Evolutionary conservation across 2,797 vertebrate species (phyloP).

Genomic region (Falco peregrinus): DNA sequence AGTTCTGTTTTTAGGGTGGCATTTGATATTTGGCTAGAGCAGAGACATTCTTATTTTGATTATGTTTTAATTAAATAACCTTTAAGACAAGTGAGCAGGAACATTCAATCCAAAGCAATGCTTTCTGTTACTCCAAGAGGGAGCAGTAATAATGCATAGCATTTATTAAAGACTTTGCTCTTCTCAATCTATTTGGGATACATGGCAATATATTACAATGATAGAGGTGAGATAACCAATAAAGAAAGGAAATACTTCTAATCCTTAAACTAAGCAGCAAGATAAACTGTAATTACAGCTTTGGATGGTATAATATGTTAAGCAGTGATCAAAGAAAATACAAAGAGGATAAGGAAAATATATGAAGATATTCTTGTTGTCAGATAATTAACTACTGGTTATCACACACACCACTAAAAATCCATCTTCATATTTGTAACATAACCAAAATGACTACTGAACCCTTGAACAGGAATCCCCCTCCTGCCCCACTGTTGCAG

Average conservation of each 20-base stretch:
- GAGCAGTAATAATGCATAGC: not conserved
- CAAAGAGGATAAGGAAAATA: not conserved
- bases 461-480: not conserved
- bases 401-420: not conserved
- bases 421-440: not conserved
- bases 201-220: not conserved
- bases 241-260: not conserved
- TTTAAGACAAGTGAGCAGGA: conserved; percentile 28
- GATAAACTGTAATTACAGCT: not conserved
- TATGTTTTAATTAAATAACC: conserved; percentile 40
- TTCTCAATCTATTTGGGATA: not conserved
- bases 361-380: not conserved
- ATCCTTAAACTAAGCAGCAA: not conserved
- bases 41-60: conserved; percentile 20
- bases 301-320: not conserved
- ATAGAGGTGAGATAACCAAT: not conserved
- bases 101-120: not conserved
- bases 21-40: conserved; percentile 8
- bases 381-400: not conserved
- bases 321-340: not conserved
- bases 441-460: not conserved
- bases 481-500: not conserved
- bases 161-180: not conserved
- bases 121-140: not conserved
- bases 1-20: conserved; percentile 11